Evolutionary conservation across 2,113 vertebrate genomes (phyloP).

Genomic region (Peucedramus taeniatus): DNA sequence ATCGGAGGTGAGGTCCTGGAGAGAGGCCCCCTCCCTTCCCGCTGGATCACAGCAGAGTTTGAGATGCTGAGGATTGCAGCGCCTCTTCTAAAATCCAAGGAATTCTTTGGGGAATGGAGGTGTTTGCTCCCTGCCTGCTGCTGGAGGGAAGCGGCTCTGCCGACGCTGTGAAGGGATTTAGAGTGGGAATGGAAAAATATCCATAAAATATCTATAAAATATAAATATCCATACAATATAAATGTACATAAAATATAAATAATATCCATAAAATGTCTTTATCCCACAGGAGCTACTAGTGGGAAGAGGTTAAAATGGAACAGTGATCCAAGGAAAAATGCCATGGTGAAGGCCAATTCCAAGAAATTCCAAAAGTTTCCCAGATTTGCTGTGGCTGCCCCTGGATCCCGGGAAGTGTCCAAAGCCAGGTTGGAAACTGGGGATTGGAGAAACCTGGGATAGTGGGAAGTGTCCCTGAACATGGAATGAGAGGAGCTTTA

Average conservation of each 20-base stretch:
- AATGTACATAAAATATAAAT: neutral
- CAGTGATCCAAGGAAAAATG: neutral
- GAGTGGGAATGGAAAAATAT: fast-evolving
- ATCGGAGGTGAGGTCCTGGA: neutral
- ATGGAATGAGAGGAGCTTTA: neutral
- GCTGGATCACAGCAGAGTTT: neutral
- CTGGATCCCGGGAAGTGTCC: neutral
- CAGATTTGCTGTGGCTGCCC: neutral
- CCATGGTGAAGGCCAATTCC: fast-evolving
- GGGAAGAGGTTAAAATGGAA: neutral
- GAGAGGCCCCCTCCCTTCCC: neutral
- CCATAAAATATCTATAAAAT: neutral
- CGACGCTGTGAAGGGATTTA: neutral
- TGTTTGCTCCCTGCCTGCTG: neutral
- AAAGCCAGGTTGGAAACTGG: neutral
- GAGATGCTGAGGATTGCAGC: neutral
- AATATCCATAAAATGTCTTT: neutral
- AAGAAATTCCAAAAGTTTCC: neutral
- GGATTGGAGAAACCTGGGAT: fast-evolving
- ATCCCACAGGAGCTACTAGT: neutral
- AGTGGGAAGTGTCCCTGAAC: neutral
- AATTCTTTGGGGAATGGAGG: neutral
- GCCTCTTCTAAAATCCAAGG: neutral
- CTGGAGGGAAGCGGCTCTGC: neutral
- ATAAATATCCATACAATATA: too few species aligned